Conservation (phyloP, 2,888 invertebrate genomes). For the Deilephila elpenor region DNA sequence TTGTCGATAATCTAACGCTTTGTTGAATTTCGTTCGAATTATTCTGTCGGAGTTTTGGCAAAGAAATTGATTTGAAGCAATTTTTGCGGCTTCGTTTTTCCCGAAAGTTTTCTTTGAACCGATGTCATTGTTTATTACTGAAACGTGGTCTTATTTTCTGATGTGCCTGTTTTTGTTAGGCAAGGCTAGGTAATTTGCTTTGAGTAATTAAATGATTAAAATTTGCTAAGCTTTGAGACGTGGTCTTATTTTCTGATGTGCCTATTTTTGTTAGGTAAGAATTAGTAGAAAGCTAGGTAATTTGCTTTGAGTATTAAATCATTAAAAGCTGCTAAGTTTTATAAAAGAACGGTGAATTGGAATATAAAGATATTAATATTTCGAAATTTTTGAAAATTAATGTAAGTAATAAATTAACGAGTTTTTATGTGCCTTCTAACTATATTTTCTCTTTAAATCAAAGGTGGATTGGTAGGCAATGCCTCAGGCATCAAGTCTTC, state of each 20-base stretch:
- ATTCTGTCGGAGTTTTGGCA: slow-evolving; percentile 5
- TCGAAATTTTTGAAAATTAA: too few relatives aligned
- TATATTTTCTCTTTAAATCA: too few relatives aligned
- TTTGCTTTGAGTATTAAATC: not conserved
- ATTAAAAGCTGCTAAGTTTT: too few relatives aligned
- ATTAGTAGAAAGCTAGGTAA: not conserved
- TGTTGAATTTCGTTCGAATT: slow-evolving; percentile 9
- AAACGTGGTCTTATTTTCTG: not conserved
- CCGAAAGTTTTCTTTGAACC: slow-evolving; percentile 17
- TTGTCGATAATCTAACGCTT: not conserved
- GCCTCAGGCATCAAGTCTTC: too few relatives aligned
- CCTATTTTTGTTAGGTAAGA: not conserved
- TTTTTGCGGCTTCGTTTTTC: not conserved
- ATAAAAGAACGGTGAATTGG: not conserved
- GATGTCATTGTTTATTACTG: slow-evolving; percentile 9
- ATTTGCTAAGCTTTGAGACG: not conserved
- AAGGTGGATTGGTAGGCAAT: too few relatives aligned
- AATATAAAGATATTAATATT: too few relatives aligned
- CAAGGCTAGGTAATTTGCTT: not conserved
- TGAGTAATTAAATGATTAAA: not conserved
- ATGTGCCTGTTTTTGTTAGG: not conserved
- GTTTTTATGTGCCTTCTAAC: too few relatives aligned
- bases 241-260: not conserved
- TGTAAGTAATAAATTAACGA: too few relatives aligned
- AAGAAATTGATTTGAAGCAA: slow-evolving; percentile 21